Percentiles rank a stretch among this genome's conserved stretches.
Conservation (phyloP, 2,888 invertebrate genomes). For the Uropetala carovei region DNA sequence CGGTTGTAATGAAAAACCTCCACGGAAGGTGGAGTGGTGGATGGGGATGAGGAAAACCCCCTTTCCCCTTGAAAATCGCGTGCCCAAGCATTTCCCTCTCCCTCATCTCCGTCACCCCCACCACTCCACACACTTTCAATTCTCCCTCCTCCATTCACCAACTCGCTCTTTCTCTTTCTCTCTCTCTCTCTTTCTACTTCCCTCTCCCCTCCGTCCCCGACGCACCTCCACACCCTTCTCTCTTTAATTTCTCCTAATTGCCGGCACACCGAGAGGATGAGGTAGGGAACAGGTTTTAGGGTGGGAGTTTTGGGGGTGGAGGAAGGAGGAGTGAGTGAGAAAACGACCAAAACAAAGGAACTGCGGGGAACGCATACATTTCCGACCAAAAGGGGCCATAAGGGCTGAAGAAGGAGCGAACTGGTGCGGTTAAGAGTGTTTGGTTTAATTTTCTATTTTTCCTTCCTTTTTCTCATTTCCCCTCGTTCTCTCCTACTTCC, state of each 20-base stretch:
- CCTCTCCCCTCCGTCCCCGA: not conserved
- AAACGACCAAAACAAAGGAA: constrained; percentile 25
- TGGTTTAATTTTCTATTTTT: constrained; percentile 37
- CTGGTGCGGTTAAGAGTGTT: constrained; percentile 45
- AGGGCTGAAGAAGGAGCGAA: constrained; percentile 34
- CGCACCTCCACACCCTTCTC: not conserved
- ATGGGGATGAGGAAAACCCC: not conserved
- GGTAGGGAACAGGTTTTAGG: not conserved
- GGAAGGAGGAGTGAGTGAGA: not conserved
- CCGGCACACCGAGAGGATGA: not conserved
- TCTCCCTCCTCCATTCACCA: not conserved
- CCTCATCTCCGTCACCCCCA: not conserved
- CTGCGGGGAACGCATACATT: constrained; percentile 41
- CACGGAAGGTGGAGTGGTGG: not conserved
- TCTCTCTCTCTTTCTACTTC: not conserved
- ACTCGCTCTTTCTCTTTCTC: not conserved
- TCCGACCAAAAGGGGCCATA: constrained; percentile 35
- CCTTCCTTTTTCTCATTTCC: not conserved
- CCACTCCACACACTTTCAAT: constrained; percentile 48
- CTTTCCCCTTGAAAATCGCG: not conserved
- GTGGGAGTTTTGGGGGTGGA: not conserved
- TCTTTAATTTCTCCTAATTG: constrained; percentile 60
- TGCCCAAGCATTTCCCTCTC: too few relatives aligned
- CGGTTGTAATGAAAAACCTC: not conserved
- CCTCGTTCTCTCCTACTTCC: constrained; percentile 16